Evolutionary conservation across 2,888 invertebrate species (phyloP).

Genomic region (Cerceris rybyensis): DNA sequence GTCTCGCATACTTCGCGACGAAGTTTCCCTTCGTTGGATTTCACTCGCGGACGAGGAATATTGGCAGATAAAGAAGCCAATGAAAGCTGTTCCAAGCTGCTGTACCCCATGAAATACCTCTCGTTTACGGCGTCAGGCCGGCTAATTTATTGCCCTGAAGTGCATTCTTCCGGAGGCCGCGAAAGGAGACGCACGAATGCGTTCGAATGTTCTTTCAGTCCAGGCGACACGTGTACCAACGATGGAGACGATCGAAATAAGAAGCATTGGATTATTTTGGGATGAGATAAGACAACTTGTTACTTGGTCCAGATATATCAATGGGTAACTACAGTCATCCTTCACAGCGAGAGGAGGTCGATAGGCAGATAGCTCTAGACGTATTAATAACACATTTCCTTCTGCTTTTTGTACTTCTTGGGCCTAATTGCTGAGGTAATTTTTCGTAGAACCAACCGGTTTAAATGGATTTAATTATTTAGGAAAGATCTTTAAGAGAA

Average conservation of each 20-base stretch:
- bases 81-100: slow-evolving; percentile 35
- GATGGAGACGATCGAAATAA: not conserved
- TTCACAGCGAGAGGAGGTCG: too few relatives aligned
- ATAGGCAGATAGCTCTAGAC: too few relatives aligned
- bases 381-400: too few relatives aligned
- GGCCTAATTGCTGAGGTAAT: too few relatives aligned
- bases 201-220: not conserved
- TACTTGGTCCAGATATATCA: too few relatives aligned
- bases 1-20: not conserved
- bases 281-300: too few relatives aligned
- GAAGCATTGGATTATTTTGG: too few relatives aligned
- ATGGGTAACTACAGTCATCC: too few relatives aligned
- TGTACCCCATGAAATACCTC: slow-evolving; percentile 24
- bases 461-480: too few relatives aligned
- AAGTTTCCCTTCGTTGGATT: slow-evolving; percentile 32
- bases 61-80: slow-evolving; percentile 50
- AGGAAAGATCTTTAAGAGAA: too few relatives aligned
- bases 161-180: slow-evolving; percentile 20
- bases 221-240: not conserved
- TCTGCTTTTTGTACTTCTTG: too few relatives aligned
- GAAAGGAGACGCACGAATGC: not conserved
- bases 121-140: slow-evolving; percentile 29
- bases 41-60: slow-evolving; percentile 30
- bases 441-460: too few relatives aligned
- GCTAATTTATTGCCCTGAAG: slow-evolving; percentile 37